Evolutionary conservation across 2,797 vertebrate genomes (phyloP).

Genomic region (Gila robusta): DNA sequence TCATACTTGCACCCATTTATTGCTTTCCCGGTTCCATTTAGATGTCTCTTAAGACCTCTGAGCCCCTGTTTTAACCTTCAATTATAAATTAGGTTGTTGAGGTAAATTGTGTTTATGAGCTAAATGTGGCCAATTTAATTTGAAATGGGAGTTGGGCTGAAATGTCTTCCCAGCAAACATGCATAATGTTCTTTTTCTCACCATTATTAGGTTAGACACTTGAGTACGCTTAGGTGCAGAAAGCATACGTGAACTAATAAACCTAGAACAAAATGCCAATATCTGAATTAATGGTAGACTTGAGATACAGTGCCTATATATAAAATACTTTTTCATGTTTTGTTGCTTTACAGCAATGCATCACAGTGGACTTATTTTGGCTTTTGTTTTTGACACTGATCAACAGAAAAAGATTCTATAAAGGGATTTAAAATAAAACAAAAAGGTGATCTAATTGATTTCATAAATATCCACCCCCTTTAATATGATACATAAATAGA

Average conservation of each 20-base stretch:
- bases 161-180: conserved; percentile 80
- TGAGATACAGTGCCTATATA: not conserved
- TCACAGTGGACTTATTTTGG: not conserved
- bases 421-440: not conserved
- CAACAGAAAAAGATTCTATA: too few relatives aligned
- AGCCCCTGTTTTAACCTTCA: conserved; percentile 81
- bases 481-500: not conserved
- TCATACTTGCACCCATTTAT: conserved; percentile 82
- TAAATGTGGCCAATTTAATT: conserved; percentile 84
- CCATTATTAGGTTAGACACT: conserved; percentile 47
- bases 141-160: conserved; percentile 84
- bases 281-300: conserved; percentile 11
- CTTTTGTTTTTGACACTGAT: not conserved
- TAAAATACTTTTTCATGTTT: conserved; percentile 5
- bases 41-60: conserved; percentile 74
- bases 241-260: conserved; percentile 25
- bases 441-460: not conserved
- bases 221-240: not conserved
- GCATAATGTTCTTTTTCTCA: conserved; percentile 59
- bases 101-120: conserved; percentile 81
- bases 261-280: not conserved
- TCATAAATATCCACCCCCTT: not conserved
- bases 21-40: conserved; percentile 77
- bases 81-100: conserved; percentile 84
- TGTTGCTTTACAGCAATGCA: not conserved